phyloP scores from a whole-genome alignment of 1,140 invertebrate genomes.

The Muscidifurax raptorellus region DNA sequence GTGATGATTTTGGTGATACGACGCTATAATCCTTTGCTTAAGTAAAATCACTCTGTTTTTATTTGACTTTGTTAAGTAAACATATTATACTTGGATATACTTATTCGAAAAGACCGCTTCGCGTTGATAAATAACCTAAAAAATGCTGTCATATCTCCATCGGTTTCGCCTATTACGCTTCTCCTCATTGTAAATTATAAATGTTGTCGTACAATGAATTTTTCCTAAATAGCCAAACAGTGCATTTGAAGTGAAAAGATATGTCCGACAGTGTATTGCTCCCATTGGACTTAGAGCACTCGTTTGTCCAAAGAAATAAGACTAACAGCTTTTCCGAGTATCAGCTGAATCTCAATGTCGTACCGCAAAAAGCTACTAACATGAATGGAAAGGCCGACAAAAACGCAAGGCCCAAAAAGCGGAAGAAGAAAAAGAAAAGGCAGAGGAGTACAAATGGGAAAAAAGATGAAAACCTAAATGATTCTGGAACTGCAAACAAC shows the following conservation, averaged over 20 bases:
- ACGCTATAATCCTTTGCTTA: too few relatives aligned
- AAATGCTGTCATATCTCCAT: too few relatives aligned
- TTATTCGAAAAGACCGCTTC: too few relatives aligned
- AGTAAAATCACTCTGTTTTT: too few relatives aligned
- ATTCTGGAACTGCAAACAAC: slow-evolving; percentile 56
- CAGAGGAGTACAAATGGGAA: slow-evolving; percentile 71
- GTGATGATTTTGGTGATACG: too few relatives aligned
- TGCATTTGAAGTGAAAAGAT: neutral
- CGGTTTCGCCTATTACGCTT: neutral
- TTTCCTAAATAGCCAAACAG: neutral
- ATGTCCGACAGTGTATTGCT: neutral
- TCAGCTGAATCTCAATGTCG: neutral
- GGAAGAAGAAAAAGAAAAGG: slow-evolving; percentile 85
- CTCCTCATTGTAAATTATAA: neutral
- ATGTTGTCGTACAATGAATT: neutral
- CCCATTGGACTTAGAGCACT: slow-evolving; percentile 41
- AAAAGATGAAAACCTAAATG: slow-evolving; percentile 60
- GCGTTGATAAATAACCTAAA: too few relatives aligned
- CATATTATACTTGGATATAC: too few relatives aligned
- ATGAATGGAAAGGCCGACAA: slow-evolving; percentile 34
- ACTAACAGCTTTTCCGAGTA: too few relatives aligned
- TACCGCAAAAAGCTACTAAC: neutral
- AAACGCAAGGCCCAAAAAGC: slow-evolving; percentile 74
- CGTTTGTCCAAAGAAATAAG: neutral
- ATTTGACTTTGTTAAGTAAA: too few relatives aligned